These are phyloP conservation scores for Coelogynopora nodosa DNA, from an alignment of 2,888 invertebrate genomes.

Conservation along the genomic window DNA sequence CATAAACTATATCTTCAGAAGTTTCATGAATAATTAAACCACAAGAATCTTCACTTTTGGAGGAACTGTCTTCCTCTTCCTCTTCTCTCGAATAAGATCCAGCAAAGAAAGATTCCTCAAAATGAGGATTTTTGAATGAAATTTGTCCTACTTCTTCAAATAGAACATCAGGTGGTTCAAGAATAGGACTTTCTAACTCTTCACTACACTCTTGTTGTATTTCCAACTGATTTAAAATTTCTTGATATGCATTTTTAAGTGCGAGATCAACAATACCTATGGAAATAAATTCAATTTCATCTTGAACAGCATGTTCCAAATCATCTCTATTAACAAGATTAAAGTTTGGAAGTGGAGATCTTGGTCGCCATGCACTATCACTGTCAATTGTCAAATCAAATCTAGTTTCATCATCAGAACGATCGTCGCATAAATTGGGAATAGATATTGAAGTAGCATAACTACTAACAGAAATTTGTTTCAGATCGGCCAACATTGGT, in stretches of 20 bases:
- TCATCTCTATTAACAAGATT: background rate
- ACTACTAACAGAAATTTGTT: background rate
- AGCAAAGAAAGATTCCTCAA: slow-evolving; percentile 2
- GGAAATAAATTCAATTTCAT: background rate
- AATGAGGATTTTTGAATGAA: background rate
- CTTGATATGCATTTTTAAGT: background rate
- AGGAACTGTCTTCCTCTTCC: background rate
- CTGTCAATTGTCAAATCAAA: slow-evolving; percentile 6
- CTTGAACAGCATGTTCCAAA: background rate
- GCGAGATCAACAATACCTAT: background rate
- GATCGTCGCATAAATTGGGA: slow-evolving; percentile 4
- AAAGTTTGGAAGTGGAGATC: background rate
- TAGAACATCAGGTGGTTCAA: background rate
- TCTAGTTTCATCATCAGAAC: slow-evolving; percentile 1
- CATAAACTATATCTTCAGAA: slow-evolving; percentile 1
- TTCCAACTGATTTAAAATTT: background rate
- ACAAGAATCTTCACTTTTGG: slow-evolving; percentile 2
- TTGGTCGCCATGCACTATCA: background rate
- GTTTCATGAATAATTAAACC: background rate
- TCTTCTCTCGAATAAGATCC: slow-evolving; percentile 14
- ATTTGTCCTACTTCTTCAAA: background rate
- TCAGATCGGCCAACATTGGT: background rate
- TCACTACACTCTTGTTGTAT: background rate
- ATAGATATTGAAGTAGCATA: slow-evolving; percentile 5
- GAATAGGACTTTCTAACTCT: background rate